These are phyloP conservation scores for Nezara viridula DNA, from an alignment of 2,888 invertebrate species.

Conservation along the genomic window DNA sequence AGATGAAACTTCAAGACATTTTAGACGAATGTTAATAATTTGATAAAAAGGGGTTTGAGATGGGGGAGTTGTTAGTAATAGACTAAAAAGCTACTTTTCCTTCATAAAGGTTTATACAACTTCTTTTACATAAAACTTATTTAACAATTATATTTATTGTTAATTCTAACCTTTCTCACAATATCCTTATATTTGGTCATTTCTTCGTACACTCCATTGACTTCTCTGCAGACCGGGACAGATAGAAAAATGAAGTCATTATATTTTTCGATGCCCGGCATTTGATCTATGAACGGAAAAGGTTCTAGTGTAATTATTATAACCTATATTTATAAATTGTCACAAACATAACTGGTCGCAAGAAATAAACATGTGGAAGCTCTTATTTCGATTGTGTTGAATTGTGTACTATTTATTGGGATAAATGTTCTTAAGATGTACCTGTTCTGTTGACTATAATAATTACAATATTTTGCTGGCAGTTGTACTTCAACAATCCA, in stretches of 20 bases:
- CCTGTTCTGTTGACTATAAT: too few relatives aligned
- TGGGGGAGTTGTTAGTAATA: too few relatives aligned
- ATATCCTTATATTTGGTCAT: constrained; percentile 26
- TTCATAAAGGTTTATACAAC: too few relatives aligned
- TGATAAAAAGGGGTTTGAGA: too few relatives aligned
- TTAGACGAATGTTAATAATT: too few relatives aligned
- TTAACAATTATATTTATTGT: background rate
- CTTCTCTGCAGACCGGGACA: constrained; percentile 37
- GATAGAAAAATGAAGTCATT: constrained; percentile 33
- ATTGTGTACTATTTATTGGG: too few relatives aligned
- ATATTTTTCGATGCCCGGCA: constrained; percentile 24
- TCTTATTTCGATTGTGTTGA: background rate
- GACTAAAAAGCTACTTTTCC: too few relatives aligned
- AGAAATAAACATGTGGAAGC: constrained; percentile 18
- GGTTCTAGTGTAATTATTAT: background rate
- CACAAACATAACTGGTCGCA: background rate
- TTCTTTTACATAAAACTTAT: too few relatives aligned
- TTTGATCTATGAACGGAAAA: background rate
- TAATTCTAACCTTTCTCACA: constrained; percentile 9
- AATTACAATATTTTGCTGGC: too few relatives aligned
- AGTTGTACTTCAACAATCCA: too few relatives aligned
- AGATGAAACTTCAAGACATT: too few relatives aligned
- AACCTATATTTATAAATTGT: constrained; percentile 1
- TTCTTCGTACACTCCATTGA: constrained; percentile 31
- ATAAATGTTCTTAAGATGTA: too few relatives aligned